These are phyloP conservation scores for Mimas tiliae DNA, from an alignment of 2,888 invertebrate species.

Conservation along the genomic window DNA sequence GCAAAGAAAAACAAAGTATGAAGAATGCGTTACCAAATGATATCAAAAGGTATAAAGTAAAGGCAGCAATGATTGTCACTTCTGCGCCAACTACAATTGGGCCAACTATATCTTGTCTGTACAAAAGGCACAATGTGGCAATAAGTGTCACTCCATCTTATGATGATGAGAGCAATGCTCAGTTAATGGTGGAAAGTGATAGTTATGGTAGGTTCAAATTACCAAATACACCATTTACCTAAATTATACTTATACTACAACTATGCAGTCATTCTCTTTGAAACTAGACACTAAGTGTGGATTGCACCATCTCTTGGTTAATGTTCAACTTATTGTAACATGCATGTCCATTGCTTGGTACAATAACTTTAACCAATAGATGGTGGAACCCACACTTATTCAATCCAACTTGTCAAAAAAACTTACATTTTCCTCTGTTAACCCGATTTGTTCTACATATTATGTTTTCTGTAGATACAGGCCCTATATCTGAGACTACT, in stretches of 20 bases:
- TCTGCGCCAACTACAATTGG: slow-evolving; percentile 56
- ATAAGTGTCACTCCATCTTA: slow-evolving; percentile 72
- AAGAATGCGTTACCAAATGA: slow-evolving; percentile 57
- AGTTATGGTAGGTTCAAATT: slow-evolving; percentile 59
- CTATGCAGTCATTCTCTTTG: too few species aligned
- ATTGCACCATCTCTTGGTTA: too few species aligned
- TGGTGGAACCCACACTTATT: too few species aligned
- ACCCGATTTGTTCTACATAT: too few species aligned
- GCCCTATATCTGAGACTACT: slow-evolving; percentile 58
- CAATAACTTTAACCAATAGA: too few species aligned
- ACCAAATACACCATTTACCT: neutral
- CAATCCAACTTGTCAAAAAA: too few species aligned
- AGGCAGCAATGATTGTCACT: slow-evolving; percentile 52
- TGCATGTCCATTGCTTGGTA: too few species aligned
- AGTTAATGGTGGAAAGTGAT: slow-evolving; percentile 68
- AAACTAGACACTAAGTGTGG: too few species aligned
- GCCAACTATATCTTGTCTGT: slow-evolving; percentile 67
- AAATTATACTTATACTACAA: too few species aligned
- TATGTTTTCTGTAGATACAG: slow-evolving; percentile 50
- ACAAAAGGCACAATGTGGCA: slow-evolving; percentile 69
- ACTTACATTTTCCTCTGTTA: neutral
- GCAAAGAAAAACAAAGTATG: slow-evolving; percentile 51
- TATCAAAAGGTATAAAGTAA: slow-evolving; percentile 60
- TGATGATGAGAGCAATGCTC: slow-evolving; percentile 66
- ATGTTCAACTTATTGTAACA: too few species aligned